A percentile compares a stretch with the other conserved stretches of the same genome.
Evolutionary conservation across 2,888 invertebrate genomes (phyloP).

Genomic region (Amiota minor): DNA sequence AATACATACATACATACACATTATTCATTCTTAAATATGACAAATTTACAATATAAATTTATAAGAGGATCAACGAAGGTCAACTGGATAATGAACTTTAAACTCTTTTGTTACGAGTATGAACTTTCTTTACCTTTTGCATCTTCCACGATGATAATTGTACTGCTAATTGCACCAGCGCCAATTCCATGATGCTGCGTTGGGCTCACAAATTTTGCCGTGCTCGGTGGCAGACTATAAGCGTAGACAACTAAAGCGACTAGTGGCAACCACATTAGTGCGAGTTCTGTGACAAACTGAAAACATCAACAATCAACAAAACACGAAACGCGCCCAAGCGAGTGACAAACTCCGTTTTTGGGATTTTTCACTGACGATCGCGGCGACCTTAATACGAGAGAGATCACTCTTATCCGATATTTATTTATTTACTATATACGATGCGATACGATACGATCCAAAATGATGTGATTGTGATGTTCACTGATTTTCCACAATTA

Average conservation of each 20-base stretch:
- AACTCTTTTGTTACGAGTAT: background rate
- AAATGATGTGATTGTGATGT: slow-evolving; percentile 30
- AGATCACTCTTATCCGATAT: too few species aligned
- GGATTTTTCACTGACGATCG: background rate
- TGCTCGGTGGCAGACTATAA: slow-evolving; percentile 35
- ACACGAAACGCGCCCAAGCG: background rate
- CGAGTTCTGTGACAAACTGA: slow-evolving; percentile 20
- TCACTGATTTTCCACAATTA: slow-evolving; percentile 58
- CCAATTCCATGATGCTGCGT: slow-evolving; percentile 49
- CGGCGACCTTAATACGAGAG: background rate
- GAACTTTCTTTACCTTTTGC: slow-evolving; percentile 70
- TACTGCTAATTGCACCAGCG: slow-evolving; percentile 61
- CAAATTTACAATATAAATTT: background rate
- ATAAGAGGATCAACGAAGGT: background rate
- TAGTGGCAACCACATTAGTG: slow-evolving; percentile 40
- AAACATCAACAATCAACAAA: slow-evolving; percentile 16
- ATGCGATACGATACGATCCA: background rate
- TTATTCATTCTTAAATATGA: too few species aligned
- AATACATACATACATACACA: too few species aligned
- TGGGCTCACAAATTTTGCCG: slow-evolving; percentile 58
- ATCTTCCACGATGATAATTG: slow-evolving; percentile 74
- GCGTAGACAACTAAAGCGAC: slow-evolving; percentile 35
- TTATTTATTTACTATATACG: background rate
- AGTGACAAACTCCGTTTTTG: background rate
- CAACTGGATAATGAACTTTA: background rate